Conservation (phyloP, 2,888 invertebrate species). For the Nymphalis urticae region DNA sequence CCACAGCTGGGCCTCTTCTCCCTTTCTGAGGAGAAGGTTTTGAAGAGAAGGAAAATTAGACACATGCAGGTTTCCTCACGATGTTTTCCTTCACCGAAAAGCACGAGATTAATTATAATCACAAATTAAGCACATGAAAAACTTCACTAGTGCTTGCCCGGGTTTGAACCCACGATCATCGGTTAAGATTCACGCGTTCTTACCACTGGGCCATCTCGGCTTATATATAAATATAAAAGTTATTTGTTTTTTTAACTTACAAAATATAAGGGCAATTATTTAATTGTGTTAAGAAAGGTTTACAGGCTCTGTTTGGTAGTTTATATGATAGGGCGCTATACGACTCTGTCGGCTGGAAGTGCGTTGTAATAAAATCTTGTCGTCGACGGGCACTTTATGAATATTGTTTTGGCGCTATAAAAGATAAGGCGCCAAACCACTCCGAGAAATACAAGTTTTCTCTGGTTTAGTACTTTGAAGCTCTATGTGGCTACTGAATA, state of each 20-base stretch:
- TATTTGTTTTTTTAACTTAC: neutral
- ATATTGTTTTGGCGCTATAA: conserved; percentile 62
- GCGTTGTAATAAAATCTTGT: conserved; percentile 76
- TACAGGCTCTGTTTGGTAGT: conserved; percentile 52
- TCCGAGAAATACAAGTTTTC: conserved; percentile 34
- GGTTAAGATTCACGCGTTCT: too few relatives aligned
- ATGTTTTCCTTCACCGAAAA: too few relatives aligned
- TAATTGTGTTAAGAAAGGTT: conserved; percentile 43
- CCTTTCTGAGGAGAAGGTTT: too few relatives aligned
- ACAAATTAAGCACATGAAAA: too few relatives aligned
- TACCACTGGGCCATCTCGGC: too few relatives aligned
- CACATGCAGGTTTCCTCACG: too few relatives aligned
- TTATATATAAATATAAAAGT: too few relatives aligned
- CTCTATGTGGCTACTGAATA: neutral
- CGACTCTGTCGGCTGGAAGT: conserved; percentile 56
- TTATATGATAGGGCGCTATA: conserved; percentile 61
- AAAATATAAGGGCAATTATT: neutral
- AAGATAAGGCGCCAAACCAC: conserved; percentile 64
- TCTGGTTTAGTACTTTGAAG: conserved; percentile 33
- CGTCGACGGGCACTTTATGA: conserved; percentile 67
- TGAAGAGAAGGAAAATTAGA: too few relatives aligned
- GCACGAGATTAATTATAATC: too few relatives aligned
- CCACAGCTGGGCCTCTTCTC: too few relatives aligned
- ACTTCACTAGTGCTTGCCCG: too few relatives aligned
- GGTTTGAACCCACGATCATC: too few relatives aligned